phyloP scores from a whole-genome alignment of 1,140 invertebrate species.

The Heliconius himera region DNA sequence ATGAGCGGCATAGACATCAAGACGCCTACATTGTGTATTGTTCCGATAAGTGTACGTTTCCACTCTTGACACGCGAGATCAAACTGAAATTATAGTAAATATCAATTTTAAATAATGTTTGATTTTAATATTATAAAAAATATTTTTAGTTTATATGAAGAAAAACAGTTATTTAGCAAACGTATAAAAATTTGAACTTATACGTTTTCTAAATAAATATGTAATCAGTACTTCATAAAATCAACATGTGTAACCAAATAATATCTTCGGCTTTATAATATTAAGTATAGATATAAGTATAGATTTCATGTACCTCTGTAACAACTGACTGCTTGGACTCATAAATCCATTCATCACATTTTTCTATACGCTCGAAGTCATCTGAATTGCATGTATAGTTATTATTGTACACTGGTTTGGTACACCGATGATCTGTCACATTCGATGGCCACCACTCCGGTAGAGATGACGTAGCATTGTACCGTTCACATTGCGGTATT shows the following conservation, averaged over 20 bases:
- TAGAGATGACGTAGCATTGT: conserved; percentile 33
- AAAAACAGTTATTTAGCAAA: no score
- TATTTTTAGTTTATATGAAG: no score
- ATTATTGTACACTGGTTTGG: conserved; percentile 42
- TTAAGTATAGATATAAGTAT: no score
- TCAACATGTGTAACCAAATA: no score
- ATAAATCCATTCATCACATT: conserved; percentile 60
- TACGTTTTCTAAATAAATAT: no score
- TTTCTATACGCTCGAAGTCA: conserved; percentile 39
- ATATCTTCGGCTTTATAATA: no score
- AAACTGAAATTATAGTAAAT: conserved; percentile 48
- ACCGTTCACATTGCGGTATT: conserved; percentile 62
- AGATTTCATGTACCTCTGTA: conserved; percentile 44
- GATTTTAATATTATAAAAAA: no score
- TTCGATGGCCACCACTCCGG: conserved; percentile 54
- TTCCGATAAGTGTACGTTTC: conserved; percentile 87
- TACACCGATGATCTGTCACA: conserved; percentile 49
- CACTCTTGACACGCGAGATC: conserved; percentile 82
- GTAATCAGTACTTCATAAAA: no score
- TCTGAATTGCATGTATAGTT: conserved; percentile 44
- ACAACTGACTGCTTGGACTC: conserved; percentile 59
- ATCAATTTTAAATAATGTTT: neutral
- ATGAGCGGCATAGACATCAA: conserved; percentile 86
- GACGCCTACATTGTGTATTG: conserved; percentile 86
- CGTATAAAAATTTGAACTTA: no score